phyloP scores from a whole-genome alignment of 2,888 invertebrate species.

The Plebejus argus region DNA sequence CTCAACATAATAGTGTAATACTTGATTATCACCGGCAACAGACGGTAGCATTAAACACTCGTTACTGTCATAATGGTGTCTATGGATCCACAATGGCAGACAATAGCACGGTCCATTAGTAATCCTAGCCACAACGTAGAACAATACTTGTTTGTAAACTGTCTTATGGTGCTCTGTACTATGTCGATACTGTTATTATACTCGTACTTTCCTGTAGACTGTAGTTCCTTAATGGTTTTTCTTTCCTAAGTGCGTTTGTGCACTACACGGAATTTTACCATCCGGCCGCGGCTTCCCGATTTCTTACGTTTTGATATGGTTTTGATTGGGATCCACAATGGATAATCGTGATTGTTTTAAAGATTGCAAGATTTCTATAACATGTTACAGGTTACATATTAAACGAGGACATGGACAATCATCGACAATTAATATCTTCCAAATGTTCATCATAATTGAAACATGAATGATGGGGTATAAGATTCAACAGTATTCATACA shows the following conservation, averaged over 20 bases:
- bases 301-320: too few relatives aligned
- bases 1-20: background rate
- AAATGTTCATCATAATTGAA: background rate
- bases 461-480: background rate
- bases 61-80: constrained; percentile 34
- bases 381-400: too few relatives aligned
- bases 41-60: constrained; percentile 32
- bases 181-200: background rate
- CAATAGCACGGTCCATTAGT: constrained; percentile 45
- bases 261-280: too few relatives aligned
- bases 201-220: too few relatives aligned
- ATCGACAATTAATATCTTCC: background rate
- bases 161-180: constrained; percentile 7
- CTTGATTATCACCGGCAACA: constrained; percentile 26
- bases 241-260: too few relatives aligned
- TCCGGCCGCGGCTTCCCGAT: too few relatives aligned
- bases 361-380: too few relatives aligned
- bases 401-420: background rate
- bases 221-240: background rate
- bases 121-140: constrained; percentile 42
- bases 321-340: too few relatives aligned
- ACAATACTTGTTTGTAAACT: constrained; percentile 37
- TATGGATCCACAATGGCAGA: background rate
- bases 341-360: too few relatives aligned
- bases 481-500: background rate